Percentiles rank a stretch among this genome's conserved stretches.
Evolutionary conservation across 2,113 vertebrate species (phyloP).

Genomic region (Scomber colias): DNA sequence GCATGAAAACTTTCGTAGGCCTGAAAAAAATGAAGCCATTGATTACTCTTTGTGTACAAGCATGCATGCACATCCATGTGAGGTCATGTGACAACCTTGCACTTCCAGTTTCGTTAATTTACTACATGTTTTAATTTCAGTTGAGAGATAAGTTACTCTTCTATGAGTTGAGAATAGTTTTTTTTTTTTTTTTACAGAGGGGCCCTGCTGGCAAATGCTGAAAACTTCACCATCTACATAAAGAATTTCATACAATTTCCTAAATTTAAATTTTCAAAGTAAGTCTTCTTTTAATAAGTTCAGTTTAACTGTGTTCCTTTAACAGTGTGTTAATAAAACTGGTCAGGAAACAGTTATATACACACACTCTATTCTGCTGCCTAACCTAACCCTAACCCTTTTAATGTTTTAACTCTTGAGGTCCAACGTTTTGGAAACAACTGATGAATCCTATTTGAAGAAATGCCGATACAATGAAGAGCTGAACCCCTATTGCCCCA

Average conservation of each 20-base stretch:
- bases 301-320: too few relatives aligned
- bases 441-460: constrained; percentile 84
- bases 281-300: constrained; percentile 67
- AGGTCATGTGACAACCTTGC: too few relatives aligned
- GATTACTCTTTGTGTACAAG: background rate
- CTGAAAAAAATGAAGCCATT: background rate
- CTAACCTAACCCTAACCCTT: too few relatives aligned
- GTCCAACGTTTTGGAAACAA: constrained; percentile 88
- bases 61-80: too few relatives aligned
- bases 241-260: constrained; percentile 94
- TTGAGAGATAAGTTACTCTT: too few relatives aligned
- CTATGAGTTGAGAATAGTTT: too few relatives aligned
- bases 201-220: constrained; percentile 86
- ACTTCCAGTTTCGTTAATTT: too few relatives aligned
- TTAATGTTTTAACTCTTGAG: constrained; percentile 71
- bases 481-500: constrained; percentile 91
- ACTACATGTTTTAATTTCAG: too few relatives aligned
- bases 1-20: background rate
- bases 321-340: too few relatives aligned
- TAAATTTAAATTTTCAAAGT: constrained; percentile 93
- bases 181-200: constrained; percentile 77
- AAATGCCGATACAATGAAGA: constrained; percentile 84
- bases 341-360: background rate
- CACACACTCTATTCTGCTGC: background rate
- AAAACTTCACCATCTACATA: constrained; percentile 95